Evolutionary conservation across 2,113 vertebrate species (phyloP).

Genomic region (Gallinago paraguaiae): DNA sequence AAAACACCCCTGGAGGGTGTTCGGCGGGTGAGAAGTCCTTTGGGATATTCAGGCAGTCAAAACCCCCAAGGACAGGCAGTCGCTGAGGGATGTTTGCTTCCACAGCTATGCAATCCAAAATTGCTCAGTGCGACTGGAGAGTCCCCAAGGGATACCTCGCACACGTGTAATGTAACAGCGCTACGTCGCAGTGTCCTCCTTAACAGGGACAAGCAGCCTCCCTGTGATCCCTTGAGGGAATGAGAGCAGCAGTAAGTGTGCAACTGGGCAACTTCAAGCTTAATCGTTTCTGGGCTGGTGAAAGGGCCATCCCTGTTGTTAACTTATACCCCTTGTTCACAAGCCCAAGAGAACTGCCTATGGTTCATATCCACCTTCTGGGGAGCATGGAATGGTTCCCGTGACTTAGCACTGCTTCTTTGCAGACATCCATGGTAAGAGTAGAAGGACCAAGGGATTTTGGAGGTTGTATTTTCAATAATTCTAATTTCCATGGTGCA

Average conservation of each 20-base stretch:
- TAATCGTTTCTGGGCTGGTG: not conserved
- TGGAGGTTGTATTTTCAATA: not conserved
- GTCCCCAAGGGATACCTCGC: not conserved
- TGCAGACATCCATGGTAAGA: not conserved
- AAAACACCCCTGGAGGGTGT: slow-evolving; percentile 16
- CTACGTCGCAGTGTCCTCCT: rapidly evolving
- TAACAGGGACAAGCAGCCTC: not conserved
- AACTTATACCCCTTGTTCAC: not conserved
- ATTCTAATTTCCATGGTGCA: not conserved
- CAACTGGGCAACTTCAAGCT: not conserved
- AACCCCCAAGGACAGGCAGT: slow-evolving; percentile 21
- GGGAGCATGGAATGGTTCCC: not conserved
- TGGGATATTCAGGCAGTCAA: slow-evolving; percentile 4
- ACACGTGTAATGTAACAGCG: not conserved
- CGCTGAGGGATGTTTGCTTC: not conserved
- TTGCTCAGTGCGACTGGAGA: not conserved
- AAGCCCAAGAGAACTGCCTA: not conserved
- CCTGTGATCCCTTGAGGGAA: rapidly evolving
- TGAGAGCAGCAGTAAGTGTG: not conserved
- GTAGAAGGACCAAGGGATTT: not conserved
- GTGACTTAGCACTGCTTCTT: not conserved
- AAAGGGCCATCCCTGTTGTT: not conserved
- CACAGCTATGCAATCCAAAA: not conserved
- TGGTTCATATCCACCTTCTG: not conserved
- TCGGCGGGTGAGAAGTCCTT: not conserved